Percentiles rank a stretch among this genome's conserved stretches.
Evolutionary conservation across 2,888 invertebrate species (phyloP).

Genomic region (Eristalinus sepulchralis): DNA sequence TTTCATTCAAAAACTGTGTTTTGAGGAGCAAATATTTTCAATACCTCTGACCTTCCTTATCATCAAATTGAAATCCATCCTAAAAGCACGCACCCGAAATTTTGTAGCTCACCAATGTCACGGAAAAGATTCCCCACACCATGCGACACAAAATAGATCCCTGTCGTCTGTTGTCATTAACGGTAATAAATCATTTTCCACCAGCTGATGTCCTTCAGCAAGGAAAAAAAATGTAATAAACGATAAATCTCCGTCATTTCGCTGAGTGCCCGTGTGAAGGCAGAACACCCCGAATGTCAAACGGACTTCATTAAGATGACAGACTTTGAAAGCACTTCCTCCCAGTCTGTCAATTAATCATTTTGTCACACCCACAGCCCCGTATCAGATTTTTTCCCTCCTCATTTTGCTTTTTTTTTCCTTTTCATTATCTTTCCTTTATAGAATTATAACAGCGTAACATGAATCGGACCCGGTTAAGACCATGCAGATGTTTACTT

Average conservation of each 20-base stretch:
- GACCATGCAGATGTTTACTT: conserved; percentile 56
- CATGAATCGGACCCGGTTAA: conserved; percentile 22
- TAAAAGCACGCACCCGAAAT: conserved; percentile 22
- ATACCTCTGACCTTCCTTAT: conserved; percentile 28
- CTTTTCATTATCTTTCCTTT: not conserved
- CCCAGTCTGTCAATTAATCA: conserved; percentile 59
- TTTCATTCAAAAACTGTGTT: not conserved
- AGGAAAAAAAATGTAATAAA: conserved; percentile 42
- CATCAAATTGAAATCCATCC: conserved; percentile 34
- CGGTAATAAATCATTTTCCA: conserved; percentile 59
- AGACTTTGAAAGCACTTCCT: conserved; percentile 56
- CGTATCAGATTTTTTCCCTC: conserved; percentile 23
- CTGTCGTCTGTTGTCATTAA: conserved; percentile 50
- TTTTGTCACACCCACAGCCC: conserved; percentile 42
- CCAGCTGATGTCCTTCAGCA: conserved; percentile 49
- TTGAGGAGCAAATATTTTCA: not conserved
- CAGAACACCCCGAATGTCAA: conserved; percentile 33
- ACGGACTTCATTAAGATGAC: conserved; percentile 65
- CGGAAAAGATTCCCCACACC: conserved; percentile 26
- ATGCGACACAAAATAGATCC: conserved; percentile 28
- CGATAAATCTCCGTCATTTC: conserved; percentile 56
- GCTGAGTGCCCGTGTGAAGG: conserved; percentile 16
- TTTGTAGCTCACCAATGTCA: conserved; percentile 29
- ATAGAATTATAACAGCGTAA: not conserved
- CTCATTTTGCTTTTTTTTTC: not conserved